Conservation (phyloP, 30 jellyfish, hydroid and myxozoan genomes). For the Chironex yamaguchii region DNA sequence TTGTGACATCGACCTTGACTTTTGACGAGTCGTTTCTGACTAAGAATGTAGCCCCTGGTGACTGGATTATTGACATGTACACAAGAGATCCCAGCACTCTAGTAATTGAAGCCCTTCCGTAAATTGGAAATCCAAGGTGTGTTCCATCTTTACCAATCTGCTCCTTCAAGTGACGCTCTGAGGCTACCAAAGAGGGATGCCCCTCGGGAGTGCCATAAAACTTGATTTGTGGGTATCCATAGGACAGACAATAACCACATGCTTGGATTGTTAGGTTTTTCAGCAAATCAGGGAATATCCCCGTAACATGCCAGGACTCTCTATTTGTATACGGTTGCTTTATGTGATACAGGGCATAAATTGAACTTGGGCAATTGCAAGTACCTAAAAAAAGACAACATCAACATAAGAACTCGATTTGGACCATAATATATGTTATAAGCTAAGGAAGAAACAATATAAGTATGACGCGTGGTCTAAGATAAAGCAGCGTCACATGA, state of each 20-base stretch:
- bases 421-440: too few species aligned
- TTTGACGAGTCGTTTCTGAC: conserved; percentile 44
- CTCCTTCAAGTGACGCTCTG: conserved; percentile 5
- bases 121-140: conserved; percentile 67
- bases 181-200: conserved; percentile 47
- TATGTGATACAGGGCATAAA: conserved; percentile 49
- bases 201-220: conserved; percentile 47
- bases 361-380: conserved; percentile 72
- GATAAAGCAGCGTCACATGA: too few species aligned
- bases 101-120: conserved; percentile 65
- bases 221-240: conserved; percentile 12
- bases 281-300: conserved; percentile 49
- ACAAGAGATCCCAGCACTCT: conserved; percentile 30
- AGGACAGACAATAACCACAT: conserved; percentile 65
- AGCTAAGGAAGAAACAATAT: too few species aligned
- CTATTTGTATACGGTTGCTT: conserved; percentile 49
- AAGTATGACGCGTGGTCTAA: too few species aligned
- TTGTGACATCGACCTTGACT: conserved; percentile 18
- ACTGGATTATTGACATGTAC: conserved; percentile 47
- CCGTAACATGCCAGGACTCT: conserved; percentile 8
- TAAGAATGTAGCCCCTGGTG: conserved; percentile 75
- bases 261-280: conserved; percentile 28
- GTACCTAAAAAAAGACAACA: conserved; percentile 56
- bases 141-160: conserved; percentile 14
- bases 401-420: too few species aligned